Percentiles rank a stretch among this genome's conserved stretches.
phyloP scores from a whole-genome alignment of 2,113 vertebrate genomes.

The Gasterosteus nipponicus region DNA sequence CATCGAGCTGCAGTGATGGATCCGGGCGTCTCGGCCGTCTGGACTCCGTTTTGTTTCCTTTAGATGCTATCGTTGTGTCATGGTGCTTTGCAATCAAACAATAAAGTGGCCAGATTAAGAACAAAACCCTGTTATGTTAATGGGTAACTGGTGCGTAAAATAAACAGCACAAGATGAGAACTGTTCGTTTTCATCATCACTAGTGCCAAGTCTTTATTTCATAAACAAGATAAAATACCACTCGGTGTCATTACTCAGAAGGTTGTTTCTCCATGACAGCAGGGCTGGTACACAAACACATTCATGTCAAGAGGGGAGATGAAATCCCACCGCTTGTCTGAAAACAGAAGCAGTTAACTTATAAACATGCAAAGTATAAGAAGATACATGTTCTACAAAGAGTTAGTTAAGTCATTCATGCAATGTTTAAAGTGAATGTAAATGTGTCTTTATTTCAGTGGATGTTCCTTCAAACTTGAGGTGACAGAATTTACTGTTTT shows the following conservation, averaged over 20 bases:
- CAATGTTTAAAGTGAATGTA: not conserved
- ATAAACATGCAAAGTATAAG: not conserved
- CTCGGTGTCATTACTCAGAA: conserved; percentile 46
- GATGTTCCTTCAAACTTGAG: not conserved
- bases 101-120: conserved; percentile 51
- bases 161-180: conserved; percentile 63
- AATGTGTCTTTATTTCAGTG: not conserved
- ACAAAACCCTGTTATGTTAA: conserved; percentile 31
- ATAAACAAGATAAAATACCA: conserved; percentile 59
- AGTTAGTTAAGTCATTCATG: not conserved
- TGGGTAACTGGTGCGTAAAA: conserved; percentile 50
- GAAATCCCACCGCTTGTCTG: conserved; percentile 33
- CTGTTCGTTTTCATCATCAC: conserved; percentile 49
- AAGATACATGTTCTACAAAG: not conserved
- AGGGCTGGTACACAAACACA: conserved; percentile 34
- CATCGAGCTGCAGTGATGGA: conserved; percentile 23
- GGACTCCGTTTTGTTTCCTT: conserved; percentile 65
- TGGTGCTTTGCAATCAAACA: conserved; percentile 52
- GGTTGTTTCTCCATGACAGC: conserved; percentile 50
- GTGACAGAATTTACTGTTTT: not conserved
- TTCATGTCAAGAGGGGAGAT: conserved; percentile 23
- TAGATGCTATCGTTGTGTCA: conserved; percentile 53
- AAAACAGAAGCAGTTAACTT: conserved; percentile 19
- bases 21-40: conserved; percentile 49
- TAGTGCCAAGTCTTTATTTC: conserved; percentile 50